Evolutionary conservation across 92 coral and sea anemone species (phyloP), one percentile per base, ranked within the genome.

Genomic region (Metridium senile): DNA sequence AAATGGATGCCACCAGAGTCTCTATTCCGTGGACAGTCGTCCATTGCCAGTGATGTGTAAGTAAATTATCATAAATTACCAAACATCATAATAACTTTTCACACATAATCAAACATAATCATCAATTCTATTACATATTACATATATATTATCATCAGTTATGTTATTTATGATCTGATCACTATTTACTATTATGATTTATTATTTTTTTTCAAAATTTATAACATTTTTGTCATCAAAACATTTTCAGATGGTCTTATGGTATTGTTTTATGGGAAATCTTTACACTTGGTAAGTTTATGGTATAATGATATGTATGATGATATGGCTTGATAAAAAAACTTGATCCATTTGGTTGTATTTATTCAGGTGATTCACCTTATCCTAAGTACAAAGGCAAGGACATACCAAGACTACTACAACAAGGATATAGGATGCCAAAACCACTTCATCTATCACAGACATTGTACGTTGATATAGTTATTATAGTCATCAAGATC

Each of bases 21-120:
- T 0, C 43, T 85, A 0, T 85, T 85, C 49, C 65, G 18, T 39
- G 89, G 77, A 2, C 57, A 66, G 34, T 85, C 85, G 0, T 63
- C 81, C 32, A 74, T 82, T 10, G 81, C 68, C 71, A 85, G 89
- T 59, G 89, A 85, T 47, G 78, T 85, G 89, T 85, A 80, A 33
- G 89, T 77, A 34, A 28, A 0, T 6, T 68, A 31, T 32, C 25
- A 11, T 33, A 18, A 8, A 57, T 57, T 9, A 19, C 23, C 45
- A 13, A 11, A 32, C 19, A 1, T 1, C 11, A 26, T 1, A 8
- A 19, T 20, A 13, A 32, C 2, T 31, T 31, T n/a, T n/a, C n/a
- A n/a, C n/a, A n/a, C n/a, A n/a, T n/a, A n/a, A n/a, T n/a, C n/a
- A n/a, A n/a, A n/a, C n/a, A n/a, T n/a, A n/a, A n/a, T n/a, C n/a